Percentiles rank a stretch among this genome's conserved stretches.
phyloP scores from a whole-genome alignment of 2,113 vertebrate species.

The Paradoxurus hermaphroditus region DNA sequence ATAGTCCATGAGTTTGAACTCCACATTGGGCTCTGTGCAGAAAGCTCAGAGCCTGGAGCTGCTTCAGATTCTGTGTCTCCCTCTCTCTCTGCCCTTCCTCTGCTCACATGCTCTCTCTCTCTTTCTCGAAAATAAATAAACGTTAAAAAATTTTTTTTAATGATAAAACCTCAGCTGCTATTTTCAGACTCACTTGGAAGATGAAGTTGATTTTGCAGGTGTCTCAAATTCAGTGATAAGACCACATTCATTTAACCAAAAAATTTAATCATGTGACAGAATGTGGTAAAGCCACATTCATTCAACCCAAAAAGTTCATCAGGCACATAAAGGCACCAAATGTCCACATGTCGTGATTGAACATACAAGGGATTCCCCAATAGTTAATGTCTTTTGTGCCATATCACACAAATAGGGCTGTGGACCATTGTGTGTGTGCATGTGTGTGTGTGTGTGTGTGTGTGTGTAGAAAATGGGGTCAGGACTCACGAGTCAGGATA shows the following conservation, averaged over 20 bases:
- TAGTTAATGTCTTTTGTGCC: background rate
- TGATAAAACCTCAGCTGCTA: background rate
- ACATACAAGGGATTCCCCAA: background rate
- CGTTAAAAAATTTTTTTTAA: background rate
- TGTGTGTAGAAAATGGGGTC: background rate
- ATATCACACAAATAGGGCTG: background rate
- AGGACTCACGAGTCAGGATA: background rate
- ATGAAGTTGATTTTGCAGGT: background rate
- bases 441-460: background rate
- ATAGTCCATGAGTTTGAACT: too few relatives aligned
- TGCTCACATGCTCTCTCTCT: too few relatives aligned
- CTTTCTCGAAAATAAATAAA: too few relatives aligned
- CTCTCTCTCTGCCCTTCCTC: too few relatives aligned
- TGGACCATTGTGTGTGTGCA: background rate
- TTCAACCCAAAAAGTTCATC: background rate
- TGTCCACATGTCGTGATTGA: background rate
- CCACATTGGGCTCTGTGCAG: too few relatives aligned
- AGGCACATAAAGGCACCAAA: background rate
- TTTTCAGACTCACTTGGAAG: background rate
- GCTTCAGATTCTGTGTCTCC: too few relatives aligned
- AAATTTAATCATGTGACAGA: too few relatives aligned
- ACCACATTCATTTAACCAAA: background rate
- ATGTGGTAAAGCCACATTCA: background rate
- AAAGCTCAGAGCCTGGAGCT: too few relatives aligned
- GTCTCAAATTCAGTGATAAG: background rate